Evolutionary conservation across 1,140 invertebrate genomes (phyloP).

Genomic region (Homalodisca vitripennis): DNA sequence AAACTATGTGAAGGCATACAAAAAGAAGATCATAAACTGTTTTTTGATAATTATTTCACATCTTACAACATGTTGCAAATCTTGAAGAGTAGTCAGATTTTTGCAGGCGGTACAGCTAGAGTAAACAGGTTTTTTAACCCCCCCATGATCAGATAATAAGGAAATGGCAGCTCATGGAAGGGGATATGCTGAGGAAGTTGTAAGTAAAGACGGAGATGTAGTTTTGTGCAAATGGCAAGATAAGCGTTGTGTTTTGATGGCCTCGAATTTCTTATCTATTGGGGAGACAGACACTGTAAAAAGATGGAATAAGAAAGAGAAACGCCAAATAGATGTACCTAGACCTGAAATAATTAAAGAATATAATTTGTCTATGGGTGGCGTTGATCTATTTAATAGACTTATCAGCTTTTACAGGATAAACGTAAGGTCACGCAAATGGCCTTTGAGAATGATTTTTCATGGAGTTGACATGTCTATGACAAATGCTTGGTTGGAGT

Average conservation of each 20-base stretch:
- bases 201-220: background rate
- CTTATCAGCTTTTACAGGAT: no score
- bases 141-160: background rate
- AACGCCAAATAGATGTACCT: no score
- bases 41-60: constrained; percentile 14
- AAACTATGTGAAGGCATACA: background rate
- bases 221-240: background rate
- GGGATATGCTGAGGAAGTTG: background rate
- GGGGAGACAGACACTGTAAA: no score
- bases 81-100: background rate
- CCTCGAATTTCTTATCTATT: background rate
- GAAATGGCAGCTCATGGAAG: no score
- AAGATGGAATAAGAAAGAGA: no score
- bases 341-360: no score
- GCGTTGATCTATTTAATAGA: no score
- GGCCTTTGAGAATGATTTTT: no score
- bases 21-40: background rate
- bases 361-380: no score
- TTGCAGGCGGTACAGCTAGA: background rate
- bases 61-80: constrained; percentile 13
- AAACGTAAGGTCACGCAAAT: no score
- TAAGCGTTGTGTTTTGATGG: background rate
- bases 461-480: no score
- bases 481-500: no score
- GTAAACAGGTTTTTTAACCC: constrained; percentile 4